Evolutionary conservation across 1,140 invertebrate species (phyloP), one percentile per base, ranked within the genome.

Genomic region (Drosophila mayri): DNA sequence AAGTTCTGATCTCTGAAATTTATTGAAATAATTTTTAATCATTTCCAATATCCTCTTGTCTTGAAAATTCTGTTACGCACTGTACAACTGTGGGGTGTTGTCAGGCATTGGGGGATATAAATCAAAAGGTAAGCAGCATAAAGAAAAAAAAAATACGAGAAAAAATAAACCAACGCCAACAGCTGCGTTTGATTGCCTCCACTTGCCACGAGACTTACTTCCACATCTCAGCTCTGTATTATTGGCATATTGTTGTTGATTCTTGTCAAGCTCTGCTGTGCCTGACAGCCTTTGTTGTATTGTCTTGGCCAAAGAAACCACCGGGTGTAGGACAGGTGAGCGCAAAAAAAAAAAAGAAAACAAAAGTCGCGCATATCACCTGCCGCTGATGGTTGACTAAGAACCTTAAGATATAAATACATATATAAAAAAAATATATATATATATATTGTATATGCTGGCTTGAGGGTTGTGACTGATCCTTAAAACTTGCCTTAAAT

Each of bases 161-260:
- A 65, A 61, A 66, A 46, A n/a, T 47, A 37, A 44, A 38, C 37
- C 50, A 54, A 37, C 59, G 65, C 60, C 65, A 66, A 70, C 66
- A 70, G 66, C 66, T 70, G 66, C 65, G 63, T 70, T 70, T 67
- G 66, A 70, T 70, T 70, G 63, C 66, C 66, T 68, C 60, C 35
- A 41, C 35, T 35, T 67, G 40, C 22, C 18, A 10, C 47, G 25
- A 12, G 25, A 32, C 60, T 38, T 28, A 40, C 35, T 40, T 57
- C 54, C 22, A 38, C 62, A 52, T 44, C 38, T 41, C 46, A n/a
- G 22, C 22, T 41, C 30, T 41, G 63, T 66, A 41, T 66, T 67
- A 67, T 67, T 68, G 65, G 65, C 47, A 67, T 62, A 70, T 70
- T 70, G 47, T 66, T 70, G 66, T 68, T 67, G 66, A 66, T 68